These are phyloP conservation scores for Aspiorhynchus laticeps DNA, from an alignment of 2,113 vertebrate genomes.

Conservation along the genomic window DNA sequence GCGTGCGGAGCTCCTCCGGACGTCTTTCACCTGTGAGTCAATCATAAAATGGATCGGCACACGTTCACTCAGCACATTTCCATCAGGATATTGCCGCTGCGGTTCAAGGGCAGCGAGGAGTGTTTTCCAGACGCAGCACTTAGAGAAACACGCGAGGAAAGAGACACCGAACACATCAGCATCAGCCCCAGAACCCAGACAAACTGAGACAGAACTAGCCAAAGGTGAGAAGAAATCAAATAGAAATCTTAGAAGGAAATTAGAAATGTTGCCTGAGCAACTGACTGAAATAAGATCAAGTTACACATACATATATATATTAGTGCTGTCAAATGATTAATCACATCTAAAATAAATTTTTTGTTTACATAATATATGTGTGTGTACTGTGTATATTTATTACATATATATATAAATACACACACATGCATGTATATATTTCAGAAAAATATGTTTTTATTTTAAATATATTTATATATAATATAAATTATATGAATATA, in stretches of 20 bases:
- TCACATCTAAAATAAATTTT: too few relatives aligned
- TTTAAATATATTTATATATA: too few relatives aligned
- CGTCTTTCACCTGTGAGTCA: conserved; percentile 43
- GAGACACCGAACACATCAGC: neutral
- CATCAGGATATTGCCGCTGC: conserved; percentile 54
- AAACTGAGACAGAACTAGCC: neutral
- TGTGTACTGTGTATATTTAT: too few relatives aligned
- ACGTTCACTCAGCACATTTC: conserved; percentile 26
- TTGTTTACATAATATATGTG: too few relatives aligned
- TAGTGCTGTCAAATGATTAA: too few relatives aligned
- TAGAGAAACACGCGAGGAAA: neutral
- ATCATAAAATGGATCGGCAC: conserved; percentile 57
- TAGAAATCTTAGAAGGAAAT: neutral
- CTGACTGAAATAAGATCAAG: too few relatives aligned
- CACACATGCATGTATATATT: too few relatives aligned
- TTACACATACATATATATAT: too few relatives aligned
- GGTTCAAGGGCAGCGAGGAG: conserved; percentile 48
- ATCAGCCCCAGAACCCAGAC: neutral
- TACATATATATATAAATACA: too few relatives aligned
- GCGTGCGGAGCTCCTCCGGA: neutral
- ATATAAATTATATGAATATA: too few relatives aligned
- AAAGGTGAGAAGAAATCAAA: neutral
- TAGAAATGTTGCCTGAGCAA: too few relatives aligned
- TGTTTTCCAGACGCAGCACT: conserved; percentile 44
- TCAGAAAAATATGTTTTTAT: too few relatives aligned